These are phyloP conservation scores for Nemurella pictetii DNA, from an alignment of 2,888 invertebrate genomes.

Conservation along the genomic window DNA sequence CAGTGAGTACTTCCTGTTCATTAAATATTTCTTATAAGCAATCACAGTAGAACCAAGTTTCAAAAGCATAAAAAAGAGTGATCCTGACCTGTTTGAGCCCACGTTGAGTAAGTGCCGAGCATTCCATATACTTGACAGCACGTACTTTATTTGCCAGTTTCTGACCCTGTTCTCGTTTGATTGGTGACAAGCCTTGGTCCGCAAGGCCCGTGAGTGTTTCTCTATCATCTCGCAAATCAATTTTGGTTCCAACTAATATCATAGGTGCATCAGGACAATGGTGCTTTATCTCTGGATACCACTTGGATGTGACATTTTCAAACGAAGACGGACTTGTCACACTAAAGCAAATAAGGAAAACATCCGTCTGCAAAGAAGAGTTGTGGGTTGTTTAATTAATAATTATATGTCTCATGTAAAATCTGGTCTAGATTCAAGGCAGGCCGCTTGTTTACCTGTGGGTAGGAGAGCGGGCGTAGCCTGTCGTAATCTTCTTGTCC, in stretches of 20 bases:
- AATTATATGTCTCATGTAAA: neutral
- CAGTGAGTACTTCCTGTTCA: too few relatives aligned
- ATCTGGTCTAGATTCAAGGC: neutral
- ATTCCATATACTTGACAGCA: conserved; percentile 99
- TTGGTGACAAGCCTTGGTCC: conserved; percentile 92
- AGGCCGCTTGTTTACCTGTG: conserved; percentile 60
- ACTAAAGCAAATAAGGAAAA: conserved; percentile 99
- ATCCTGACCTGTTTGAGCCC: conserved; percentile 81
- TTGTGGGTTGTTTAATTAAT: neutral
- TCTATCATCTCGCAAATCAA: conserved; percentile 96
- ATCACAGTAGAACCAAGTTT: too few relatives aligned
- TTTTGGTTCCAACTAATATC: conserved; percentile 96
- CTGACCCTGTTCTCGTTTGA: conserved; percentile 97
- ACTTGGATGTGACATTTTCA: conserved; percentile 99
- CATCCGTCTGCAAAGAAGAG: conserved; percentile 77
- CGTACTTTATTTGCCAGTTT: conserved; percentile 98
- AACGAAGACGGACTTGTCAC: conserved; percentile 98
- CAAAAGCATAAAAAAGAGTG: too few relatives aligned
- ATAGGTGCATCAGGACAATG: conserved; percentile 99
- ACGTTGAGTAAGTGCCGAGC: conserved; percentile 97
- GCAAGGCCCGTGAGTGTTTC: conserved; percentile 90
- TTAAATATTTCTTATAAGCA: too few relatives aligned
- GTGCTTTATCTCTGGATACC: conserved; percentile 99
- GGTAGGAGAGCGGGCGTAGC: conserved; percentile 93
- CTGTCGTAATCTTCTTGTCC: conserved; percentile 98